A percentile compares a stretch with the other conserved stretches of the same genome.
Conservation (phyloP, 2,888 invertebrate species). For the Mimachlamys varia region DNA sequence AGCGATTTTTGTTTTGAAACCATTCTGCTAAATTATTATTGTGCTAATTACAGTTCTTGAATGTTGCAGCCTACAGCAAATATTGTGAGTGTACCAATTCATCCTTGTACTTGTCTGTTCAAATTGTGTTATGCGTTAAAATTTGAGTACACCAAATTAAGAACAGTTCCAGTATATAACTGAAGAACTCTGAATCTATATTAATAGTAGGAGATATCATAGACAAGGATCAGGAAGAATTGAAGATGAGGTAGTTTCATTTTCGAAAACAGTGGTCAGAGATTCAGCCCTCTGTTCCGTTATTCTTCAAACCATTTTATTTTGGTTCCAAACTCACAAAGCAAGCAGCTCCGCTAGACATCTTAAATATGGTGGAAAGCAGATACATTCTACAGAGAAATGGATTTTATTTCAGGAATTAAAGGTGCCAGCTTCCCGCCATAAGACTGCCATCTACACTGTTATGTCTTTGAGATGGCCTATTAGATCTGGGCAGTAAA, state of each 20-base stretch:
- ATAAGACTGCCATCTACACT: background rate
- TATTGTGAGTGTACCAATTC: no score
- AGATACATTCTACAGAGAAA: slow-evolving; percentile 4
- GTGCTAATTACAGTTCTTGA: no score
- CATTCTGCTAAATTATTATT: no score
- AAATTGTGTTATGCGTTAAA: no score
- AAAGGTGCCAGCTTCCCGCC: background rate
- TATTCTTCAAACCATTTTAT: background rate
- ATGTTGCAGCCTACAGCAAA: no score
- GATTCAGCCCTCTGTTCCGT: background rate
- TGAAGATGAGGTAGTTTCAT: background rate
- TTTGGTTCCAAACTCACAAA: background rate
- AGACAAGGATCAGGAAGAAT: no score
- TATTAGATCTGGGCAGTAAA: slow-evolving; percentile 2
- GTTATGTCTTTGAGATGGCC: slow-evolving; percentile 16
- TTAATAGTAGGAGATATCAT: no score
- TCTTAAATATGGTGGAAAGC: background rate
- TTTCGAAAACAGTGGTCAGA: background rate
- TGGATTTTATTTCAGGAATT: slow-evolving; percentile 34
- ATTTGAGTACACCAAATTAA: background rate
- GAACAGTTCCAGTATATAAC: no score
- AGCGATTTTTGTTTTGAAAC: no score
- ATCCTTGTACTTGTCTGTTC: no score
- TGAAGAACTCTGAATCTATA: no score
- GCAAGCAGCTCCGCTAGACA: background rate